phyloP scores from a whole-genome alignment of 2,113 vertebrate genomes.

The Mesitornis unicolor region DNA sequence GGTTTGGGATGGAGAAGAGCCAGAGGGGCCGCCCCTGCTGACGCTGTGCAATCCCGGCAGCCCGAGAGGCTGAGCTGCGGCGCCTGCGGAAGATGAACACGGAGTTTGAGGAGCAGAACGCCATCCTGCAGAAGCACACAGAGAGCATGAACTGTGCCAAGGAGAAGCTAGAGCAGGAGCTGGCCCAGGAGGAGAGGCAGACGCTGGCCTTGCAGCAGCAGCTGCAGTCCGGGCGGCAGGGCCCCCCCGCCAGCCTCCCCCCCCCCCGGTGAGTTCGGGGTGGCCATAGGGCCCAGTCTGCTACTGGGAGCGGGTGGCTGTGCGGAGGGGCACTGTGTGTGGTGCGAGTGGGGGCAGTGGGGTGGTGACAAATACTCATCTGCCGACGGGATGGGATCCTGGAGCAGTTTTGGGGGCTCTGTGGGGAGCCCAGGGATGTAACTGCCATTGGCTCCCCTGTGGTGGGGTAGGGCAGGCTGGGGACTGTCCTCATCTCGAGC shows the following conservation, averaged over 20 bases:
- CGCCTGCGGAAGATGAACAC: conserved; percentile 93
- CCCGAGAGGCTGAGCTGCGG: conserved; percentile 91
- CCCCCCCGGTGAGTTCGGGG: conserved; percentile 81
- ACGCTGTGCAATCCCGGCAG: not conserved
- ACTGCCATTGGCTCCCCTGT: not conserved
- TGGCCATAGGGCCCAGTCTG: fast-evolving
- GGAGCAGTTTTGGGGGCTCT: not conserved
- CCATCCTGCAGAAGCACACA: conserved; percentile 92
- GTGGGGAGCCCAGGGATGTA: fast-evolving
- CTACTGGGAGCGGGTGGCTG: not conserved
- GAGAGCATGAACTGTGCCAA: conserved; percentile 95
- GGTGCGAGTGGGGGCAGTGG: fast-evolving
- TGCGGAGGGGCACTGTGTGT: fast-evolving
- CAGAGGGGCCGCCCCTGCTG: fast-evolving
- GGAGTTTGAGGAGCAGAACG: conserved; percentile 96
- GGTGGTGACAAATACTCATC: not conserved
- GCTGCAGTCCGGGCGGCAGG: conserved; percentile 88
- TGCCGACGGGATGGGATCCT: not conserved
- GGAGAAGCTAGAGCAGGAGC: conserved; percentile 92
- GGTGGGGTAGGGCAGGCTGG: fast-evolving
- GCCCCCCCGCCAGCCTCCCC: conserved; percentile 86
- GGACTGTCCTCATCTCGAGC: not conserved
- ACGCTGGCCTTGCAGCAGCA: conserved; percentile 91
- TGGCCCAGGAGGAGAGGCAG: conserved; percentile 90
- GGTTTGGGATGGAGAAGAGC: not conserved